Percentiles rank a stretch among this genome's conserved stretches.
These are phyloP conservation scores for Agonum fuliginosum DNA, from an alignment of 2,888 invertebrate genomes.

Conservation along the genomic window DNA sequence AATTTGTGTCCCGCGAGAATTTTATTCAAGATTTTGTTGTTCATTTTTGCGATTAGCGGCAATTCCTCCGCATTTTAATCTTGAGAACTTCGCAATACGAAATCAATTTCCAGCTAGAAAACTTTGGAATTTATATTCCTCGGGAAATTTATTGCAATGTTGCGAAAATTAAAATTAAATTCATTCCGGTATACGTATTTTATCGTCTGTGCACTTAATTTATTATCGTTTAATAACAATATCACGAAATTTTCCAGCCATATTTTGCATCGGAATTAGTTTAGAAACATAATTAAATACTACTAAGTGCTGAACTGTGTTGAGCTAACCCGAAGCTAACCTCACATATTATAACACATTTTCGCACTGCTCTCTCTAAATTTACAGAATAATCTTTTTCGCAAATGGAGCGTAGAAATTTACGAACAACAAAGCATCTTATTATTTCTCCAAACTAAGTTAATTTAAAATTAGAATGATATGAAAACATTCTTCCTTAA, in stretches of 20 bases:
- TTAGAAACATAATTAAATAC: slow-evolving; percentile 17
- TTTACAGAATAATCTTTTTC: too few relatives aligned
- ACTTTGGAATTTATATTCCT: slow-evolving; percentile 35
- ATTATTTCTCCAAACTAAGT: slow-evolving; percentile 1
- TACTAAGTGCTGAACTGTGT: slow-evolving; percentile 4
- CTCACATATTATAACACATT: background rate
- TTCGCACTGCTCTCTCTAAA: background rate
- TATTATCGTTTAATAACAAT: slow-evolving; percentile 39
- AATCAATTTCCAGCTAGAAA: slow-evolving; percentile 35
- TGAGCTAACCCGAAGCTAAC: background rate
- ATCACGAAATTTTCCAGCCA: background rate
- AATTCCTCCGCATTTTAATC: slow-evolving; percentile 19
- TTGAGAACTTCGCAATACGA: slow-evolving; percentile 1
- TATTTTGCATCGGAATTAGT: too few relatives aligned
- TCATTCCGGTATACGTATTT: slow-evolving; percentile 32
- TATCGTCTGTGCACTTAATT: slow-evolving; percentile 34
- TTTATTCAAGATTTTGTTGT: too few relatives aligned
- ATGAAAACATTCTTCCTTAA: slow-evolving; percentile 41
- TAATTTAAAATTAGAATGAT: slow-evolving; percentile 32
- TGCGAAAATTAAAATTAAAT: slow-evolving; percentile 39
- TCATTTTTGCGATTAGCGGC: slow-evolving; percentile 25
- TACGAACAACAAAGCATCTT: background rate
- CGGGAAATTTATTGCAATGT: slow-evolving; percentile 27
- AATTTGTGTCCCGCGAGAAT: slow-evolving; percentile 21
- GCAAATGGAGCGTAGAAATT: background rate